phyloP scores from a whole-genome alignment of 1,140 invertebrate species.

The Apocrypta bakeri region DNA sequence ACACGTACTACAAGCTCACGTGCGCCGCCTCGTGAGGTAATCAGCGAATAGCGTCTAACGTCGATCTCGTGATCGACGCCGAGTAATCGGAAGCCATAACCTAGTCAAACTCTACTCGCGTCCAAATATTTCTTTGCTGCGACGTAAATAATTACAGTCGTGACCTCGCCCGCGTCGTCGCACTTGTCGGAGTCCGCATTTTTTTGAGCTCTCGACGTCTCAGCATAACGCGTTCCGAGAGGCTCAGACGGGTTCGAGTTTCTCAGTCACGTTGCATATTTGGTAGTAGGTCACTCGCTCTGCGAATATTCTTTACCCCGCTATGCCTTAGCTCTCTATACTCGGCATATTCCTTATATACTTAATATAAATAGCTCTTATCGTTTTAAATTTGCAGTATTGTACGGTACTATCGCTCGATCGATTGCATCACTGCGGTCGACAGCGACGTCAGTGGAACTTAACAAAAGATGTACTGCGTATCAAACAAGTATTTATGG shows the following conservation, averaged over 20 bases:
- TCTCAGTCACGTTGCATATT: background rate
- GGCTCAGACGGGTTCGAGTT: background rate
- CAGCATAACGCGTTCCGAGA: background rate
- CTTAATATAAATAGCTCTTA: background rate
- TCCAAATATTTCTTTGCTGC: background rate
- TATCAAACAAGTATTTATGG: background rate
- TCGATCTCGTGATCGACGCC: background rate
- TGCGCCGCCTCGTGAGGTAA: background rate
- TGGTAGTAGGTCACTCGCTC: no score
- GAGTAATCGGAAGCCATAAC: constrained; percentile 29
- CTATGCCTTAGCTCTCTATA: no score
- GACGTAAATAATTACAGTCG: background rate
- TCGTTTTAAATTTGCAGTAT: background rate
- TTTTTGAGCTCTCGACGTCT: background rate
- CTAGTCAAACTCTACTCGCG: background rate
- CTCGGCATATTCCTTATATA: no score
- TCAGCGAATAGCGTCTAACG: background rate
- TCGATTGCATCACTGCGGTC: constrained; percentile 16
- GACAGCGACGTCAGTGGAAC: background rate
- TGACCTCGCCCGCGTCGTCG: no score
- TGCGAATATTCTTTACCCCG: no score
- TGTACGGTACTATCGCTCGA: background rate
- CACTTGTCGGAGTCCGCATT: background rate
- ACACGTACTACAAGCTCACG: background rate
- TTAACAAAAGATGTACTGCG: background rate